Percentiles rank a stretch among this genome's conserved stretches.
These are phyloP conservation scores for Norana najaformis DNA, from an alignment of 2,888 invertebrate genomes.

Conservation along the genomic window DNA sequence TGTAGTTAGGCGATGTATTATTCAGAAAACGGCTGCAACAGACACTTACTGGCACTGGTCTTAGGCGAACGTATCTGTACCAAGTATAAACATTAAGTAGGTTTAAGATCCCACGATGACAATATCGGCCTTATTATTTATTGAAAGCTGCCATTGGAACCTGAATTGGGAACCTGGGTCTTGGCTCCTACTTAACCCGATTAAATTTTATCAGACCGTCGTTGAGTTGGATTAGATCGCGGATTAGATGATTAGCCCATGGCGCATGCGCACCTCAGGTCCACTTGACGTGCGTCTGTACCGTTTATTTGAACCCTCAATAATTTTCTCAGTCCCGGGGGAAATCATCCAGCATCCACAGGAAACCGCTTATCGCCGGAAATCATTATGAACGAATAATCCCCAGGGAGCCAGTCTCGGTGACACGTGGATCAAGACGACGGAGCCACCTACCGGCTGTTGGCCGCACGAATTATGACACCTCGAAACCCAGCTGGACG, in stretches of 20 bases:
- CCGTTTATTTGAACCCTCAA: neutral
- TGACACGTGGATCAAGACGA: neutral
- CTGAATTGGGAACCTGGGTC: no score
- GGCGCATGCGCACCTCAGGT: neutral
- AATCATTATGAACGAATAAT: neutral
- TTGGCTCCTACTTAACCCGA: no score
- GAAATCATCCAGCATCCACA: neutral
- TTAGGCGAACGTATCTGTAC: no score
- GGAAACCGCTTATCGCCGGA: constrained; percentile 9
- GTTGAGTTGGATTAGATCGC: neutral
- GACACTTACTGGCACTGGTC: no score
- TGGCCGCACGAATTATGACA: constrained; percentile 1
- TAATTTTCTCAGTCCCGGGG: neutral
- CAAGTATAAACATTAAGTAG: no score
- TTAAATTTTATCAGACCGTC: no score
- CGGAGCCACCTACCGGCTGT: constrained; percentile 8
- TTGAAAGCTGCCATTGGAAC: no score
- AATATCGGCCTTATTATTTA: no score
- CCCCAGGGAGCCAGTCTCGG: neutral
- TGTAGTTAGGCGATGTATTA: no score
- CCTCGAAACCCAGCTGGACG: neutral
- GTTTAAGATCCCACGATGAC: no score
- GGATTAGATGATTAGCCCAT: neutral
- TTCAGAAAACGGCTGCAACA: no score
- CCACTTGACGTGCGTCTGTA: neutral